phyloP scores from a whole-genome alignment of 23 tunicate genomes.

The Diplosoma virens region DNA sequence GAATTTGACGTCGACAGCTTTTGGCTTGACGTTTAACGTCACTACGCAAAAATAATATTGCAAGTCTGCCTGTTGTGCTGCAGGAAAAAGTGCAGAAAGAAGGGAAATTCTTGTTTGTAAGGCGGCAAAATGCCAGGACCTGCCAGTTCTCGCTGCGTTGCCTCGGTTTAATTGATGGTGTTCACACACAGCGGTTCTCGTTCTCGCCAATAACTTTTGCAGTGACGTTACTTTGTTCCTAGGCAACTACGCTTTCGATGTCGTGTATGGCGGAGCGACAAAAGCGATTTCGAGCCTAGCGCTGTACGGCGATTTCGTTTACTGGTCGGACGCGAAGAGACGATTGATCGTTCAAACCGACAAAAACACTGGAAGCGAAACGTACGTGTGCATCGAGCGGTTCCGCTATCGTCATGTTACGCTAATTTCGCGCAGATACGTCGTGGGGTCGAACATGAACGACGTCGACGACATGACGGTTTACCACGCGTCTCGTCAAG shows the following conservation, averaged over 20 bases:
- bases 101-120: too few species aligned
- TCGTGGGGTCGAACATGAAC: constrained; percentile 23
- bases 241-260: constrained; percentile 1
- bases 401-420: not conserved
- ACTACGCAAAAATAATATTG: too few species aligned
- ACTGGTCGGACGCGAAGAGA: constrained; percentile 67
- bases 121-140: too few species aligned
- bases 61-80: too few species aligned
- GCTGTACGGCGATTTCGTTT: constrained; percentile 58
- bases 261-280: constrained; percentile 10
- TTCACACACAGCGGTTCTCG: too few species aligned
- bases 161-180: too few species aligned
- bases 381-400: not conserved
- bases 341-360: constrained; percentile 58
- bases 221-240: too few species aligned
- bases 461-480: constrained; percentile 76
- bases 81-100: too few species aligned
- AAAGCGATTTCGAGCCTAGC: constrained; percentile 43
- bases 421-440: not conserved
- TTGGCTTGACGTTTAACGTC: too few species aligned
- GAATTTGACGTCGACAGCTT: too few species aligned
- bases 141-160: too few species aligned
- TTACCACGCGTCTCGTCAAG: constrained; percentile 85
- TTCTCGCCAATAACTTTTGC: too few species aligned
- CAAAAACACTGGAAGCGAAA: constrained; percentile 41